A percentile compares a stretch with the other conserved stretches of the same genome.
phyloP scores from a whole-genome alignment of 2,797 vertebrate species.

The Lithobates pipiens region DNA sequence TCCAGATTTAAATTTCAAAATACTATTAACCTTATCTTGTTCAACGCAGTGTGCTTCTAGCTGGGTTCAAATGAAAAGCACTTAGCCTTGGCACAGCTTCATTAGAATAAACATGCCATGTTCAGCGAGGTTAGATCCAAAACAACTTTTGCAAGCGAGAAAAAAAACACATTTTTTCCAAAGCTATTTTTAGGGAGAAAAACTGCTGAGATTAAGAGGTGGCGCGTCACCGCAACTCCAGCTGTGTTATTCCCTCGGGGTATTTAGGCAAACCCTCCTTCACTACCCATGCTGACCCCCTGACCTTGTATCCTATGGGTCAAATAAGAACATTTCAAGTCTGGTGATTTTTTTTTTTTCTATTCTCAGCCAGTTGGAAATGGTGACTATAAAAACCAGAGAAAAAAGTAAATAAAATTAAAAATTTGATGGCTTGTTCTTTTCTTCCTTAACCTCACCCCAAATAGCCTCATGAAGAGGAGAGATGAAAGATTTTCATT shows the following conservation, averaged over 20 bases:
- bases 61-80: constrained; percentile 2
- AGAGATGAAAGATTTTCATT: constrained; percentile 61
- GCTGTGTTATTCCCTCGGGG: constrained; percentile 57
- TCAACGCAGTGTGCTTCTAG: neutral
- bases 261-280: constrained; percentile 37
- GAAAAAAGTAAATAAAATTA: constrained; percentile 46
- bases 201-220: constrained; percentile 51
- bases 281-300: constrained; percentile 43
- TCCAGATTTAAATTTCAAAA: neutral
- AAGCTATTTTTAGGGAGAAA: constrained; percentile 57
- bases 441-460: constrained; percentile 58
- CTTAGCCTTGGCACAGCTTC: constrained; percentile 25
- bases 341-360: neutral
- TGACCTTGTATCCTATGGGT: constrained; percentile 47
- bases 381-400: constrained; percentile 8
- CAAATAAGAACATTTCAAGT: constrained; percentile 46
- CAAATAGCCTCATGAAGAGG: constrained; percentile 57
- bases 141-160: constrained; percentile 44
- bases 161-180: constrained; percentile 45
- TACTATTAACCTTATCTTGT: neutral
- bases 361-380: constrained; percentile 45
- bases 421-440: constrained; percentile 57
- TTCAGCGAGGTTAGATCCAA: constrained; percentile 42
- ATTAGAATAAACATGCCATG: constrained; percentile 36
- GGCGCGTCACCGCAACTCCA: constrained; percentile 54